Conservation (phyloP, 2,797 vertebrate species). For the Hafferia zeledoni region DNA sequence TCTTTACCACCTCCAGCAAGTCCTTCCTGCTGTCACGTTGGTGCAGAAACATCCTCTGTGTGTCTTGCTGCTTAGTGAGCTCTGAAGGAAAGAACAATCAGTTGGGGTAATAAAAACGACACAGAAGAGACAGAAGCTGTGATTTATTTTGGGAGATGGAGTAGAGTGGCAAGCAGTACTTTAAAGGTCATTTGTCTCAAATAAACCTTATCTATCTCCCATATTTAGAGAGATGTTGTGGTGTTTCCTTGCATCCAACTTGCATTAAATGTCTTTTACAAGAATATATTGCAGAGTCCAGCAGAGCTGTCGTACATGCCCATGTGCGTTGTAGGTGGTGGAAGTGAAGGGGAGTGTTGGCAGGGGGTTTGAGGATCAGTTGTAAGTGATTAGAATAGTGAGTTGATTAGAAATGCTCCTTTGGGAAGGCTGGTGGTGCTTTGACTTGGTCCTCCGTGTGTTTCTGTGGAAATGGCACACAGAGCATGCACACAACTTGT, state of each 20-base stretch:
- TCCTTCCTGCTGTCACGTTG: background rate
- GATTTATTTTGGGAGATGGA: conserved; percentile 59
- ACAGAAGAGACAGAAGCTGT: background rate
- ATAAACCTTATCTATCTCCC: conserved; percentile 50
- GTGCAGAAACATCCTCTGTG: background rate
- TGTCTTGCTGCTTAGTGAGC: background rate
- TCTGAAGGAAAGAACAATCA: conserved; percentile 16
- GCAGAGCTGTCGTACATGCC: fast-evolving
- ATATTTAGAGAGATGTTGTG: background rate
- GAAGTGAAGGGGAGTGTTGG: background rate
- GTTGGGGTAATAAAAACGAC: conserved; percentile 54
- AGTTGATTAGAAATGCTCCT: background rate
- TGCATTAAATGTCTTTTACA: background rate
- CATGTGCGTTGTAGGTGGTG: background rate
- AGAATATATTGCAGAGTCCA: background rate
- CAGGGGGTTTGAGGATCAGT: background rate
- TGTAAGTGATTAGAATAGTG: background rate
- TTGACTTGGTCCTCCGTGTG: background rate
- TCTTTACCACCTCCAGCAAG: background rate
- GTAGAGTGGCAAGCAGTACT: conserved; percentile 28
- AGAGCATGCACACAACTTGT: background rate
- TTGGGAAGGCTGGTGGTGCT: background rate
- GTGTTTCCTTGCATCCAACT: background rate
- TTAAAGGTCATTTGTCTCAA: conserved; percentile 65
- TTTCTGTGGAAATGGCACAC: background rate